phyloP scores from a whole-genome alignment of 2,797 vertebrate genomes.

The Threskiornis aethiopicus region DNA sequence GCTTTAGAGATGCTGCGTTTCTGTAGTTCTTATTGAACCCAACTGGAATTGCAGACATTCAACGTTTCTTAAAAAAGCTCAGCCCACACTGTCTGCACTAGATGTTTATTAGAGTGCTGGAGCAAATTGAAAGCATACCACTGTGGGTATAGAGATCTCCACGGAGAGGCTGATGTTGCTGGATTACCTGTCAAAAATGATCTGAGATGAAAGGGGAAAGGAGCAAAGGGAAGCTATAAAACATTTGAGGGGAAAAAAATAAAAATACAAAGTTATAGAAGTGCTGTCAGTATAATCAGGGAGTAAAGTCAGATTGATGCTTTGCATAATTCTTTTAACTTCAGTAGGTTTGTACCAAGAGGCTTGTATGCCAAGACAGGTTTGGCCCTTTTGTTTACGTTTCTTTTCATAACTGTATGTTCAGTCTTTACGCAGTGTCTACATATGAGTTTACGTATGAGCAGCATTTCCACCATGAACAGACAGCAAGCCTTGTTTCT shows the following conservation, averaged over 20 bases:
- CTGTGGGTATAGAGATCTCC: not conserved
- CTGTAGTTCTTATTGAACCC: not conserved
- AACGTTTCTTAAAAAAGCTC: not conserved
- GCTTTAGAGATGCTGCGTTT: not conserved
- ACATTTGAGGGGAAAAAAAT: not conserved
- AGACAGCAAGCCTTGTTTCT: not conserved
- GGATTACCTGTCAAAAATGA: slow-evolving; percentile 20
- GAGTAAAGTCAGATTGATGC: not conserved
- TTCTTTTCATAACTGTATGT: not conserved
- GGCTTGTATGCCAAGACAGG: not conserved
- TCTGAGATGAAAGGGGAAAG: not conserved
- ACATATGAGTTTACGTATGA: not conserved
- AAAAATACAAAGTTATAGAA: not conserved
- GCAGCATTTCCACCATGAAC: not conserved
- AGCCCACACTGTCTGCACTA: not conserved
- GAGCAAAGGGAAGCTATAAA: not conserved
- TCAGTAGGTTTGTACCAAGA: not conserved
- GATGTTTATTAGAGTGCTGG: not conserved
- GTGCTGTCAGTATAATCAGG: not conserved
- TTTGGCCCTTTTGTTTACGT: not conserved
- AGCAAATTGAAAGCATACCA: not conserved
- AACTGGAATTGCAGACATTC: not conserved
- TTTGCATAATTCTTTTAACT: not conserved
- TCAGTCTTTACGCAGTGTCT: not conserved
- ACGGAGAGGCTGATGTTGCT: not conserved